Base-by-base conservation (phyloP, 92 coral and sea anemone genomes). In the Actinernus sp. region DNA sequence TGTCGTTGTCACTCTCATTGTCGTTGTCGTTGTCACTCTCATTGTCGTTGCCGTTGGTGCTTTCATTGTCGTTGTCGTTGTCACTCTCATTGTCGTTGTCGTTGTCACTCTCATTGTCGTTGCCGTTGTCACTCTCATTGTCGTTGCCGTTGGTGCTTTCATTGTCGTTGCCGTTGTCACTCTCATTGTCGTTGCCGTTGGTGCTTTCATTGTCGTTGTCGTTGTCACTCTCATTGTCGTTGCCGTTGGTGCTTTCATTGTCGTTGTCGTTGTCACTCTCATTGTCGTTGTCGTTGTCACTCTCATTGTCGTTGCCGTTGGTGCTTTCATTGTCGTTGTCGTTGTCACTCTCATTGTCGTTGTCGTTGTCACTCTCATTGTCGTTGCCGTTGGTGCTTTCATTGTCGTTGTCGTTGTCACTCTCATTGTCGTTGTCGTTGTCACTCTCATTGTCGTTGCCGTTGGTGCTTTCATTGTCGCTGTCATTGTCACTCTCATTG, bases 21-120 rank as follows among this genome's bases (percentile, higher is more conserved):
- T n/a, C n/a, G n/a, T n/a, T n/a, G n/a, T n/a, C n/a, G n/a, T n/a
- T n/a, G n/a, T n/a, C n/a, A n/a, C n/a, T n/a, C n/a, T n/a, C n/a
- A n/a, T n/a, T n/a, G n/a, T n/a, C n/a, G n/a, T n/a, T n/a, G n/a
- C n/a, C n/a, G n/a, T n/a, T n/a, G n/a, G n/a, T n/a, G n/a, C n/a
- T n/a, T n/a, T n/a, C n/a, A n/a, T n/a, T n/a, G n/a, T n/a, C n/a
- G n/a, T n/a, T n/a, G 31, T 38, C 26, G 36, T 60, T 7, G 53
- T 40, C 14, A 23, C 20, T 24, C 10, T 12, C 49, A 55, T 26
- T 55, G 48, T 55, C 61, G 19, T 55, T 55, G 48, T 14, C 41
- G 14, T 34, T 34, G 41, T 34, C 14, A 34, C 41, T 34, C 8
- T 34, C 41, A 34, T 34, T 34, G 41, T 14, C 41, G 14, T 34